Evolutionary conservation across 2,797 vertebrate species (phyloP).

Genomic region (Manis pentadactyla): DNA sequence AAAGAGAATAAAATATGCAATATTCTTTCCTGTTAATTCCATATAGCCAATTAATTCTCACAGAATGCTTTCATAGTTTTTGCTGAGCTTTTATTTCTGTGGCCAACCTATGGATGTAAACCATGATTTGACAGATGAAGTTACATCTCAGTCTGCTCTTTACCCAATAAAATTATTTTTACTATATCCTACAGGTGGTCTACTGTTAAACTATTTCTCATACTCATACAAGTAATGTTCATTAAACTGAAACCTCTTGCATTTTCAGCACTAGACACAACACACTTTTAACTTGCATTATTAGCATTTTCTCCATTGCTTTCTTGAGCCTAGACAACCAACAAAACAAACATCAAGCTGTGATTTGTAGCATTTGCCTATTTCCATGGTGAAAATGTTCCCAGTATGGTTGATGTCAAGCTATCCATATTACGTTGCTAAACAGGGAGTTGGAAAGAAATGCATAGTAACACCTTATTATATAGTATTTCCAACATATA

Average conservation of each 20-base stretch:
- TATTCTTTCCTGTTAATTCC: not conserved
- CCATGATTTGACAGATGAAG: not conserved
- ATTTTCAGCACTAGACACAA: not conserved
- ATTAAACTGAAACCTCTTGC: not conserved
- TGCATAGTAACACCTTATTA: not conserved
- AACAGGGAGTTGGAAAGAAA: not conserved
- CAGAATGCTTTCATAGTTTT: conserved; percentile 6
- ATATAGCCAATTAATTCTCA: not conserved
- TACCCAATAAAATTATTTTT: not conserved
- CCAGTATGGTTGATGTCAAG: not conserved
- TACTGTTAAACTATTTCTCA: not conserved
- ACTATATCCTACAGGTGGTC: not conserved
- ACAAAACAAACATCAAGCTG: not conserved
- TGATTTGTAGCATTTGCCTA: not conserved
- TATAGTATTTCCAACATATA: not conserved
- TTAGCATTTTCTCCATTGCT: conserved; percentile 30
- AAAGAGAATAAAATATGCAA: conserved; percentile 15
- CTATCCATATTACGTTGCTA: not conserved
- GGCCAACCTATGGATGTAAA: not conserved
- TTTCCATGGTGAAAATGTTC: not conserved
- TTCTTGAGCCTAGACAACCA: conserved; percentile 1
- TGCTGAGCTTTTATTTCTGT: not conserved
- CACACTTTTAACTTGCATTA: not conserved
- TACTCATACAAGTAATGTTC: not conserved
- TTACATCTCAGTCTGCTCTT: not conserved